Evolutionary conservation across 2,797 vertebrate genomes (phyloP).

Genomic region (Aphelocoma californica): DNA sequence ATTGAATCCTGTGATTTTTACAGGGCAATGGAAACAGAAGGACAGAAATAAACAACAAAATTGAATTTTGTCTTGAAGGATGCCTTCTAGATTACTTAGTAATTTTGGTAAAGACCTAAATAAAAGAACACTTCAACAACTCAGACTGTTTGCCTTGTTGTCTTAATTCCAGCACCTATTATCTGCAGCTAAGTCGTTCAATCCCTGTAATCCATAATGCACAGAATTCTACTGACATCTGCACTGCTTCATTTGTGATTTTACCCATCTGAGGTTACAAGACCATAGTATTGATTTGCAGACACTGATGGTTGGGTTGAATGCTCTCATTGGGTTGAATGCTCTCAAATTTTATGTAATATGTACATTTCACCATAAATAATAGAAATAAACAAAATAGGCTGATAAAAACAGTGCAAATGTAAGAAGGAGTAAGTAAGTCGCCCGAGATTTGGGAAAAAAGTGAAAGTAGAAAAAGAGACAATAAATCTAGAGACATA

Average conservation of each 20-base stretch:
- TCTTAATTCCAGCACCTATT: neutral
- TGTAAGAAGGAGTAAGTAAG: neutral
- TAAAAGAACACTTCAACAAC: neutral
- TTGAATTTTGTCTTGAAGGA: neutral
- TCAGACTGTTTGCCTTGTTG: neutral
- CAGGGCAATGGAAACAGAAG: neutral
- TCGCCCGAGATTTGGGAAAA: neutral
- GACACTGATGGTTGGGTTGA: neutral
- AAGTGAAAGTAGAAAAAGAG: neutral
- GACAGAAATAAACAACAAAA: neutral
- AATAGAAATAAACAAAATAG: neutral
- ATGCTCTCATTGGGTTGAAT: neutral
- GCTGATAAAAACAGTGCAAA: neutral
- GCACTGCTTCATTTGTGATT: neutral
- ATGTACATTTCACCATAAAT: neutral
- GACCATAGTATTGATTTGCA: neutral
- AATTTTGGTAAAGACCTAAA: neutral
- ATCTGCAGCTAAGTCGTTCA: neutral
- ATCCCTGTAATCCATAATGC: neutral
- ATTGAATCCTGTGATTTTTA: neutral
- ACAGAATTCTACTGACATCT: neutral
- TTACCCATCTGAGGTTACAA: neutral
- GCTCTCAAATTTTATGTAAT: neutral
- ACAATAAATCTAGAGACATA: neutral
- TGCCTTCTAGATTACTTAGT: neutral